Evolutionary conservation across 2,113 vertebrate genomes (phyloP), one percentile per base, ranked within the genome.

Genomic region (Tyto alba): DNA sequence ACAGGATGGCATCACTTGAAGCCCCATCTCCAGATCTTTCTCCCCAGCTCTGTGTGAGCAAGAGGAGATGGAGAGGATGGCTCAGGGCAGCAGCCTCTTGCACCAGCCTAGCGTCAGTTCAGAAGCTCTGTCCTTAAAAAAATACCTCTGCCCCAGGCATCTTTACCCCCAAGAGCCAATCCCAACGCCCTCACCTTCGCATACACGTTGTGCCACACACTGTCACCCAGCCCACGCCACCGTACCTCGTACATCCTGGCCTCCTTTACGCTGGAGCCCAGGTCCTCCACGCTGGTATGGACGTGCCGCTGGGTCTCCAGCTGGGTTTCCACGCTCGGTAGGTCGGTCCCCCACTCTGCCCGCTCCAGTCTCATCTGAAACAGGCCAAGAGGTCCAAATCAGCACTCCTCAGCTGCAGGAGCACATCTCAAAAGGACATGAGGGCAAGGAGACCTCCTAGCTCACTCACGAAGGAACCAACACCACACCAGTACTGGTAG

Each of bases 311-410:
- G 99, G 47, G 98, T 98, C 88, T 99, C 99, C 45, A 99, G 98
- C 95, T 99, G 99, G 66, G 98, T 94, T 60, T 99, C 99, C 89
- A 99, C 99, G 3, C 99, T 99, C 0, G 99, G 99, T 60, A 99
- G 98, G 89, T 99, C 99, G 3, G 95, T 98, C 11, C 99, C 99
- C 99, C 99, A 99, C 55, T 99, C 99, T 3, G 99, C 98, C 16
- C 98, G 97, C 88, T 99, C 99, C 97, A 99, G 60, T 26, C 99
- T 98, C 93, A 99, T 99, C 99, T 99, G 75, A 77, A 93, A 95
- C 21, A 71, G 47, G 63, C 8, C 75, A 25, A 45, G 57, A 74
- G 62, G 25, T 0, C 19, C 57, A 12, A 27, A 20, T 96, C 88
- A 96, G 50, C 40, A 4, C 64, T 45, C 22, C 19, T 26, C n/a